Evolutionary conservation across 2,888 invertebrate genomes (phyloP).

Genomic region (Pseudococcus longispinus): DNA sequence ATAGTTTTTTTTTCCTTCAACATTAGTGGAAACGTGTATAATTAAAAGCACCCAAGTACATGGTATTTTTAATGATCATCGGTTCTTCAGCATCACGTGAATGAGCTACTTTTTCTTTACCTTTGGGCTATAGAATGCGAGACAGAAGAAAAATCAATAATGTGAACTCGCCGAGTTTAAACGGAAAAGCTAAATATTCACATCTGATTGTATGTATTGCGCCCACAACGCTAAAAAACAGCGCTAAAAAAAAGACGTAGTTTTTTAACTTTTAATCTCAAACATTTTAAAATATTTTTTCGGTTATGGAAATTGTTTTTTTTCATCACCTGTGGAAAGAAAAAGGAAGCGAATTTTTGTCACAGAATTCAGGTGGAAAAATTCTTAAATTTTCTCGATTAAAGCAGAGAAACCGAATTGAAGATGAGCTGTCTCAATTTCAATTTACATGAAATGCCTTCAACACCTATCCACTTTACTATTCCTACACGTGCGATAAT

Average conservation of each 20-base stretch:
- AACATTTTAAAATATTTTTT: not conserved
- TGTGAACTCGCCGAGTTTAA: slow-evolving; percentile 17
- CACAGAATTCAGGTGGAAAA: not conserved
- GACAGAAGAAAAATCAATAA: slow-evolving; percentile 25
- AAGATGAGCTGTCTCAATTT: too few species aligned
- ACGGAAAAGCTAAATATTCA: not conserved
- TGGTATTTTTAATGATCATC: not conserved
- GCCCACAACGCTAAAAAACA: not conserved
- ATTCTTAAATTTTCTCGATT: not conserved
- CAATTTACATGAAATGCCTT: not conserved
- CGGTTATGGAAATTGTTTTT: not conserved
- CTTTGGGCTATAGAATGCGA: not conserved
- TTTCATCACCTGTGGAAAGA: not conserved
- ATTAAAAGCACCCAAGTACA: not conserved
- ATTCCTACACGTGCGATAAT: not conserved
- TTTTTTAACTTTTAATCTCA: not conserved
- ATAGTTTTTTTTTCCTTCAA: not conserved
- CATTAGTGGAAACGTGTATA: not conserved
- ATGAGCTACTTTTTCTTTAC: slow-evolving; percentile 1
- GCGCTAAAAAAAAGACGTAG: not conserved
- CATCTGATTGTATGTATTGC: slow-evolving; percentile 20
- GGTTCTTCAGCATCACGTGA: not conserved
- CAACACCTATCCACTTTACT: not conserved
- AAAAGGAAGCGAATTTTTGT: not conserved
- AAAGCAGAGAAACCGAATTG: not conserved